Evolutionary conservation across 2,113 vertebrate genomes (phyloP).

Genomic region (Pycnonotus jocosus): DNA sequence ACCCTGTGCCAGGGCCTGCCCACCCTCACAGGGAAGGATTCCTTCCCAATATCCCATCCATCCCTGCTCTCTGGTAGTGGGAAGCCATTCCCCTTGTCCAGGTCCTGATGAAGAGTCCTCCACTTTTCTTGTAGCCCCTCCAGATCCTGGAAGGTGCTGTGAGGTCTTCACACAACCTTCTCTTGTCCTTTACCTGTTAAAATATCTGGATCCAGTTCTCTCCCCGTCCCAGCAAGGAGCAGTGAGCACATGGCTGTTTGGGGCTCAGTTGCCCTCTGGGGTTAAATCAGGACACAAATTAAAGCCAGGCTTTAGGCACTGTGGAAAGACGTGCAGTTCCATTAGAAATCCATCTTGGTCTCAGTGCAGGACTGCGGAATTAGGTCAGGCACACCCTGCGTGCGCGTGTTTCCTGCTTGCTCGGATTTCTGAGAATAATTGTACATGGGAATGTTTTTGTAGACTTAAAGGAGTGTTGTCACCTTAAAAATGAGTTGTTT

Average conservation of each 20-base stretch:
- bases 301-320: not conserved
- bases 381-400: constrained; percentile 51
- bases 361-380: not conserved
- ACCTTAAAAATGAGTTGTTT: constrained; percentile 7
- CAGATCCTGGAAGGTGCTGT: not conserved
- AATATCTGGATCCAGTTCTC: not conserved
- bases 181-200: not conserved
- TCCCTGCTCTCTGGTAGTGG: not conserved
- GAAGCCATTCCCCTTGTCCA: not conserved
- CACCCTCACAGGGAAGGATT: rapidly evolving
- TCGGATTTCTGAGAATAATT: constrained; percentile 24
- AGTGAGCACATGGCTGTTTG: not conserved
- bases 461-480: constrained; percentile 1
- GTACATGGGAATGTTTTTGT: not conserved
- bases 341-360: not conserved
- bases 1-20: not conserved
- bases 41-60: not conserved
- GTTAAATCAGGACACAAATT: not conserved
- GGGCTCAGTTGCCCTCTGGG: not conserved
- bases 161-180: not conserved
- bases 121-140: not conserved
- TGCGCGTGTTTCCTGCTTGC: constrained; percentile 2
- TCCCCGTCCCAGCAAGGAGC: not conserved
- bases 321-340: not conserved
- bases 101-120: not conserved